Base-by-base conservation (phyloP, 23 tunicate genomes). In the Pegea sp. region DNA sequence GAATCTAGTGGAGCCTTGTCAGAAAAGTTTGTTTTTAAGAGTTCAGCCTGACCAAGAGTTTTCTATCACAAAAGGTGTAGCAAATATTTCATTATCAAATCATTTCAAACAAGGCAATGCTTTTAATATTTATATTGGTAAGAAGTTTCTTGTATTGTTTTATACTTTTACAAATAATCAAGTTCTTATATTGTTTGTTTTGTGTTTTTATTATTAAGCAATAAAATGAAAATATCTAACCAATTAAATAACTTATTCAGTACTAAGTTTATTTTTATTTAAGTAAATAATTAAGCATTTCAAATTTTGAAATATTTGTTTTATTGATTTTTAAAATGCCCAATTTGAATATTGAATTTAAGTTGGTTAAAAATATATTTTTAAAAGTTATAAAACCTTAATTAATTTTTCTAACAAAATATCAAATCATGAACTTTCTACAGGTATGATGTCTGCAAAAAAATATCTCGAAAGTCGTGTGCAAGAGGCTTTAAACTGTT, bases 361-460 rank as follows among this genome's bases (percentile, higher is more conserved):
- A n/a, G n/a, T n/a, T n/a, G n/a, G n/a, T n/a, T n/a, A n/a, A n/a
- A n/a, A n/a, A n/a, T n/a, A n/a, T n/a, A n/a, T n/a, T n/a, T n/a
- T n/a, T n/a, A n/a, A n/a, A n/a, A n/a, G n/a, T n/a, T n/a, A n/a
- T n/a, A n/a, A n/a, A n/a, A n/a, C n/a, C n/a, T 38, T 38, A 16
- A 38, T 8, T 38, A 38, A 8, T 38, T 38, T 8, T 16, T 11
- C 46, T 38, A 11, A 38, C 13, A 8, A 8, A 38, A 38, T 38
- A 38, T 16, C 16, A 8, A 8, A 38, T 38, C 16, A 38, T 8
- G 16, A 38, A 38, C 11, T 8, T 8, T 8, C 16, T 38, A 11
- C 16, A 81, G 95, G 95, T n/a, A 84, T 84, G 95, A 84, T 84
- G 95, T 84, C 95, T 3, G 80, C 95, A 2, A 58, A 61, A 7